Evolutionary conservation across 2,888 invertebrate genomes (phyloP).

Genomic region (Ornithoptera alexandrae): DNA sequence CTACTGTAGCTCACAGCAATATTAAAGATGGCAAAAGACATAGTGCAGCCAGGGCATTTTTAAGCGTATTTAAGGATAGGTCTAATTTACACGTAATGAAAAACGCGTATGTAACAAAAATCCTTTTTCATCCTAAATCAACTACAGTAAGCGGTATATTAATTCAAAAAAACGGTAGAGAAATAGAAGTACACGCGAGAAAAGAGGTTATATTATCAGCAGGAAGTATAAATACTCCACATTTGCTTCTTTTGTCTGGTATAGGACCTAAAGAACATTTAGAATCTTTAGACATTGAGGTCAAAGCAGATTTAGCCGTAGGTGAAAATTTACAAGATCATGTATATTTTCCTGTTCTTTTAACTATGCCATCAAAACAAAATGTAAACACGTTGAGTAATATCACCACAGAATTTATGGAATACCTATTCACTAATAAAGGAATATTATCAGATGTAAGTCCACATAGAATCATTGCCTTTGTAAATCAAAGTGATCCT

Average conservation of each 20-base stretch:
- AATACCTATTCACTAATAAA: slow-evolving; percentile 69
- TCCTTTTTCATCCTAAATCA: slow-evolving; percentile 39
- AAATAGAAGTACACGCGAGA: slow-evolving; percentile 36
- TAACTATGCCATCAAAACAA: slow-evolving; percentile 49
- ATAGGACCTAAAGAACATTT: slow-evolving; percentile 47
- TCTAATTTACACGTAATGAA: slow-evolving; percentile 44
- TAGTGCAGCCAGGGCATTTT: slow-evolving; percentile 61
- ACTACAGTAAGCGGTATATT: slow-evolving; percentile 43
- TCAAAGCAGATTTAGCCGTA: slow-evolving; percentile 46
- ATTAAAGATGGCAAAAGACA: slow-evolving; percentile 55
- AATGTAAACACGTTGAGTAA: slow-evolving; percentile 43
- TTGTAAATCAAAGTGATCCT: slow-evolving; percentile 56
- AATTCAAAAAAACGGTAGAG: slow-evolving; percentile 37
- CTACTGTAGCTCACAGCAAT: slow-evolving; percentile 35
- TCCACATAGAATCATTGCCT: slow-evolving; percentile 54
- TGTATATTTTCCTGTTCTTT: slow-evolving; percentile 49
- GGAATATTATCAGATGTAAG: slow-evolving; percentile 72
- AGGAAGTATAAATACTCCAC: slow-evolving; percentile 46
- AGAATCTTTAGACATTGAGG: slow-evolving; percentile 40
- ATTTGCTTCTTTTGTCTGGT: slow-evolving; percentile 50
- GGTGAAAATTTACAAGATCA: slow-evolving; percentile 51
- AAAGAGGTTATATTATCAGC: slow-evolving; percentile 48
- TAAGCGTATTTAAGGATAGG: slow-evolving; percentile 40
- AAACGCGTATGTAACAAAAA: slow-evolving; percentile 42
- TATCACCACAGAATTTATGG: slow-evolving; percentile 50